Conservation (phyloP, 2,888 invertebrate genomes). For the Dromius quadrimaculatus region DNA sequence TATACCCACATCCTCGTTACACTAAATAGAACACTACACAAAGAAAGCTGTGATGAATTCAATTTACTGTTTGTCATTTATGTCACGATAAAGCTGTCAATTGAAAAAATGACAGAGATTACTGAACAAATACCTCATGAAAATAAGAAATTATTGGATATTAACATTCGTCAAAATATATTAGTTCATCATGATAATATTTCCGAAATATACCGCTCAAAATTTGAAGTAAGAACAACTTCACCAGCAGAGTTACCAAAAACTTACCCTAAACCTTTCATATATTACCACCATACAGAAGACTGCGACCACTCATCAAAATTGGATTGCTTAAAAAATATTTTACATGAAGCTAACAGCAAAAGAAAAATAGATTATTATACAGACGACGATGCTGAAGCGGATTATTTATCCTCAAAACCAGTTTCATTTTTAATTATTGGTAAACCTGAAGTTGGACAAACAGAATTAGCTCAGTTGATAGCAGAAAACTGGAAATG, state of each 20-base stretch:
- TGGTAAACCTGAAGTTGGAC: conserved; percentile 72
- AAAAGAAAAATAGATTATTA: background rate
- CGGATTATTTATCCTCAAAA: conserved; percentile 66
- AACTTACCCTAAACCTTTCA: conserved; percentile 25
- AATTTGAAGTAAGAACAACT: background rate
- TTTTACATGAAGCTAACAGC: conserved; percentile 19
- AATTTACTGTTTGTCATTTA: conserved; percentile 14
- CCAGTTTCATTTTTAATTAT: conserved; percentile 73
- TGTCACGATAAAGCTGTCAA: conserved; percentile 28
- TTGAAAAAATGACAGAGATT: conserved; percentile 43
- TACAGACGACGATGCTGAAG: conserved; percentile 68
- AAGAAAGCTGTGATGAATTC: conserved; percentile 7
- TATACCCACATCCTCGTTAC: too few relatives aligned
- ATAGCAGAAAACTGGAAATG: conserved; percentile 72
- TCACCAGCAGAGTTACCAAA: background rate
- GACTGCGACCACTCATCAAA: conserved; percentile 57
- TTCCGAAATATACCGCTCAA: conserved; percentile 4
- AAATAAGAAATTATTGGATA: conserved; percentile 10
- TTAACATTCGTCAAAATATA: conserved; percentile 16
- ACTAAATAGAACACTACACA: too few relatives aligned
- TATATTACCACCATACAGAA: conserved; percentile 57
- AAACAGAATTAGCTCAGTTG: conserved; percentile 69
- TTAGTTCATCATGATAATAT: conserved; percentile 8
- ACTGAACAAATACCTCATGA: conserved; percentile 35
- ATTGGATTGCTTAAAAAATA: background rate